phyloP scores from a whole-genome alignment of 2,113 vertebrate species.

The Psammodynastes pulverulentus region DNA sequence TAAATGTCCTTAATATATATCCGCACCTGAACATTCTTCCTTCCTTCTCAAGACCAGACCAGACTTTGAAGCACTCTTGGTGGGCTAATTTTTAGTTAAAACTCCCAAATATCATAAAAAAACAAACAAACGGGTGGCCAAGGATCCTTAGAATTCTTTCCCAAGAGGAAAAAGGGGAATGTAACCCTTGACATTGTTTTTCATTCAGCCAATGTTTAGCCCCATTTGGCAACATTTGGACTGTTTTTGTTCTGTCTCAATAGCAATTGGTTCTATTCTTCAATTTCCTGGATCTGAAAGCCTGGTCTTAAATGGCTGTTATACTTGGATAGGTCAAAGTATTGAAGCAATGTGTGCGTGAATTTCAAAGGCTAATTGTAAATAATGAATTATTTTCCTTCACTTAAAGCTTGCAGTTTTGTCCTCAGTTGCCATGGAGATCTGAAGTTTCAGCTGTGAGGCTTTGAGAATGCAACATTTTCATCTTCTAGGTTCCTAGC shows the following conservation, averaged over 20 bases:
- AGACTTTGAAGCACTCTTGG: neutral
- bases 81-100: neutral
- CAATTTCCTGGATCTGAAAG: neutral
- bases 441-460: constrained; percentile 50
- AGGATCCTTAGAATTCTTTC: neutral
- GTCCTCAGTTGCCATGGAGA: constrained; percentile 47
- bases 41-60: neutral
- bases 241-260: constrained; percentile 31
- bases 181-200: neutral
- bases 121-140: neutral
- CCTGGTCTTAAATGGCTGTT: neutral
- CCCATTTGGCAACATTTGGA: constrained; percentile 21
- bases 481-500: constrained; percentile 28
- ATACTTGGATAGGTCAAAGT: constrained; percentile 18
- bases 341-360: constrained; percentile 17
- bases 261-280: neutral
- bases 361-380: constrained; percentile 42
- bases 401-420: constrained; percentile 34
- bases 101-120: neutral
- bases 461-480: constrained; percentile 46
- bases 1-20: neutral
- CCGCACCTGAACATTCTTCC: neutral
- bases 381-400: constrained; percentile 51
- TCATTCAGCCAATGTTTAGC: neutral
- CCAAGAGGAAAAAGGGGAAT: constrained; percentile 8